These are phyloP conservation scores for Sclerodermus sp. DNA, from an alignment of 2,888 invertebrate genomes.

Conservation along the genomic window DNA sequence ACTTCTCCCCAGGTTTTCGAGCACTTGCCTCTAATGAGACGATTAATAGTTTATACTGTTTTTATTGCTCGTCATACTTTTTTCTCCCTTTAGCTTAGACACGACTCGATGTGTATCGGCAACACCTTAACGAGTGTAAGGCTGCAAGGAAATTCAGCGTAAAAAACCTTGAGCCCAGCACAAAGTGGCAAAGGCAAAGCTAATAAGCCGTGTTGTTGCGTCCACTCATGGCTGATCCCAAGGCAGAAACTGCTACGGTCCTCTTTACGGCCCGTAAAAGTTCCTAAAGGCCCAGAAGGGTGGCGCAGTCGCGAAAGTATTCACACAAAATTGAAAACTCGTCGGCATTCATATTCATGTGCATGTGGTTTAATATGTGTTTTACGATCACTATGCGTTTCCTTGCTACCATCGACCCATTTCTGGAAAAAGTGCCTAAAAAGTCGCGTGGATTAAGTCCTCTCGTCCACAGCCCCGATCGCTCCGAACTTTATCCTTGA, in stretches of 20 bases:
- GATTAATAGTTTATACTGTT: too few relatives aligned
- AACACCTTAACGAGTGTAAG: too few relatives aligned
- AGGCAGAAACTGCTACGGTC: constrained; percentile 21
- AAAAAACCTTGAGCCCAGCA: neutral
- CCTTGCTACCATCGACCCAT: neutral
- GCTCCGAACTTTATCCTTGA: too few relatives aligned
- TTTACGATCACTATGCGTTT: constrained; percentile 36
- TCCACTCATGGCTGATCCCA: constrained; percentile 22
- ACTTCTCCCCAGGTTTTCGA: too few relatives aligned
- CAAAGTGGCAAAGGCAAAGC: constrained; percentile 24
- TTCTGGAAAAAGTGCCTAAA: neutral
- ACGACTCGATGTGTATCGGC: too few relatives aligned
- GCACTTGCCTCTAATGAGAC: too few relatives aligned
- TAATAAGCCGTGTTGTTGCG: constrained; percentile 37
- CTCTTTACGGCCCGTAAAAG: constrained; percentile 52
- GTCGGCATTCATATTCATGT: constrained; percentile 53
- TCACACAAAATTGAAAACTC: constrained; percentile 54
- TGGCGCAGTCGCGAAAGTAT: constrained; percentile 40
- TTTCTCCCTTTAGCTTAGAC: too few relatives aligned
- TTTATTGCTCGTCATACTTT: too few relatives aligned
- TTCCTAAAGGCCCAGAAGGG: constrained; percentile 37
- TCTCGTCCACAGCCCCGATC: too few relatives aligned
- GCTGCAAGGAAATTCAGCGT: too few relatives aligned
- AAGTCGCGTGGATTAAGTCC: neutral
- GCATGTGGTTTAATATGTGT: constrained; percentile 46